Conservation (phyloP, 2,797 vertebrate genomes). For the Borostomias antarcticus region DNA sequence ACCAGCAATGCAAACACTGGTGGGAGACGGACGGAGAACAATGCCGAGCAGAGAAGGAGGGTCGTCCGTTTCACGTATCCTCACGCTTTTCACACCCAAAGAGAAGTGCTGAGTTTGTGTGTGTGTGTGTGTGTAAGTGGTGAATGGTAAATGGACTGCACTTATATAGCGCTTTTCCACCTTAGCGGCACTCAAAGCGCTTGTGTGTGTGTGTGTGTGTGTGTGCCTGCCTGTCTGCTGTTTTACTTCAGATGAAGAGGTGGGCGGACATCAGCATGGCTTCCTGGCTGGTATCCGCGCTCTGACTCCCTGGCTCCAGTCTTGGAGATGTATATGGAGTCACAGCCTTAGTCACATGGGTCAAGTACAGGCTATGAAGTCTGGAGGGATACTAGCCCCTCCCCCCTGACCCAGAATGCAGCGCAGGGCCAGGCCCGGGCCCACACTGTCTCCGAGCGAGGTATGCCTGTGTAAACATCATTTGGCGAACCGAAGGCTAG, state of each 20-base stretch:
- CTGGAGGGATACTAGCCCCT: conserved; percentile 71
- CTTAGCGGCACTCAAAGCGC: too few species aligned
- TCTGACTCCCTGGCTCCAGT: conserved; percentile 68
- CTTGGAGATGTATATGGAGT: conserved; percentile 60
- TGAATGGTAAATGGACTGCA: too few species aligned
- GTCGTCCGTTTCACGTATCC: conserved; percentile 33
- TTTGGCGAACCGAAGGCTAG: conserved; percentile 71
- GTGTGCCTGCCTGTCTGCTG: not conserved
- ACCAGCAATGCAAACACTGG: not conserved
- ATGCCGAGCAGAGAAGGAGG: conserved; percentile 17
- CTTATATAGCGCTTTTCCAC: too few species aligned
- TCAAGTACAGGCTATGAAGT: conserved; percentile 77
- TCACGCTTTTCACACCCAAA: not conserved
- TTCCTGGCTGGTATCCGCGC: conserved; percentile 65
- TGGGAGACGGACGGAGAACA: conserved; percentile 31
- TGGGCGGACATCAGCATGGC: conserved; percentile 56
- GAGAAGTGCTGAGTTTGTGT: not conserved
- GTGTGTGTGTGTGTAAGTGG: conserved; percentile 2
- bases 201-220: not conserved
- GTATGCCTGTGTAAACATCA: conserved; percentile 88
- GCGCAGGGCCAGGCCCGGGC: conserved; percentile 44
- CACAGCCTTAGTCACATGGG: conserved; percentile 60
- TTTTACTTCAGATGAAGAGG: conserved; percentile 36
- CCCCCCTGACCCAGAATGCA: conserved; percentile 55
- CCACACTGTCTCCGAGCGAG: conserved; percentile 63